Evolutionary conservation across 1,140 invertebrate genomes (phyloP).

Genomic region (Theocolax elegans): DNA sequence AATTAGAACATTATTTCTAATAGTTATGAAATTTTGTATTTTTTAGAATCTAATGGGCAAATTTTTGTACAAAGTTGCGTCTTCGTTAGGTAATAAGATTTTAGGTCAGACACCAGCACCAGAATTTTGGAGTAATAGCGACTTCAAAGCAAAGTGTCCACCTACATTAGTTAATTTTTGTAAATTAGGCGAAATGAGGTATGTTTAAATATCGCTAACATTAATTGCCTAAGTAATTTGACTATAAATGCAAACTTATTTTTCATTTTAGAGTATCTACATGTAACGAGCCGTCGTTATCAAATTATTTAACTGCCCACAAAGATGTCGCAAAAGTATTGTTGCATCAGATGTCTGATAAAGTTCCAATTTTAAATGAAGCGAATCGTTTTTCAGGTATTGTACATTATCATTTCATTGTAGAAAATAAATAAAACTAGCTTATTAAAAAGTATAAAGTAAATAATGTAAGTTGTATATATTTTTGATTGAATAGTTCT

Average conservation of each 20-base stretch:
- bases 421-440: constrained; percentile 9
- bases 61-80: constrained; percentile 66
- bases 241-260: no score
- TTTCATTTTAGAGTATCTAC: constrained; percentile 63
- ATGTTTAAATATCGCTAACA: no score
- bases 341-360: constrained; percentile 66
- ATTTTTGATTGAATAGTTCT: constrained; percentile 45
- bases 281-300: constrained; percentile 69
- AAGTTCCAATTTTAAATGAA: constrained; percentile 68
- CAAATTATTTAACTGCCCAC: constrained; percentile 69
- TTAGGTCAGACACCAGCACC: constrained; percentile 65
- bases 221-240: no score
- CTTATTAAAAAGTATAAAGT: no score
- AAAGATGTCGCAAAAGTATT: constrained; percentile 69
- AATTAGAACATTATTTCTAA: no score
- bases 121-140: constrained; percentile 68
- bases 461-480: constrained; percentile 17
- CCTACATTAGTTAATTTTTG: constrained; percentile 68
- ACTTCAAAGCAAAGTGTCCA: constrained; percentile 68
- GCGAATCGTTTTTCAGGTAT: constrained; percentile 71
- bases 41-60: constrained; percentile 68
- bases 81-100: constrained; percentile 63
- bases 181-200: constrained; percentile 64
- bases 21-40: no score
- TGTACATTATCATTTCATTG: neutral